Evolutionary conservation across 2,113 vertebrate species (phyloP), one percentile per base, ranked within the genome.

Genomic region (Hemichromis elongatus): DNA sequence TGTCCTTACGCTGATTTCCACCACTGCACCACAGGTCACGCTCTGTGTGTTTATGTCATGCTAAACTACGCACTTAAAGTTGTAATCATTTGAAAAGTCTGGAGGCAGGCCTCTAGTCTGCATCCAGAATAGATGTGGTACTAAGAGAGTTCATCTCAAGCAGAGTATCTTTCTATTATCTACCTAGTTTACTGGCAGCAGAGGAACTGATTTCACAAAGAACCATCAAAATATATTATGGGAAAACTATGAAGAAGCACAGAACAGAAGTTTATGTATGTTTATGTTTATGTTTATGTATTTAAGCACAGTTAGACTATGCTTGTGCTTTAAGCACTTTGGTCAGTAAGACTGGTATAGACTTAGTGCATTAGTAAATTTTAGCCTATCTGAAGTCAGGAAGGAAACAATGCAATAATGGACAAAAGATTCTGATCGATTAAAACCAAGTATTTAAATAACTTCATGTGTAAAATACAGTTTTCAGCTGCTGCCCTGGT

Each of bases 1-100:
- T 47, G 88, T 96, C 26, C 16, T 94, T 7, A 83, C 88, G 1
- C 79, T 97, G 35, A 55, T 94, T 14, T 63, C 87, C 45, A 84
- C 42, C 3, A 73, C 90, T 7, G 16, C 83, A 12, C 95, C 95
- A 5, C 92, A 94, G 92, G 93, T 96, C 30, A 68, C 70, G 3
- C 28, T 37, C 14, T 73, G 70, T 52, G 70, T 75, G 70, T 30
- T 75, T 30, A 50, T 75, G 68, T 75, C 26, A 7, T 75, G 10
- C 70, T 75, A 73, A 73, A 73, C 24, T 28, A 50, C 28, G 40
- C 35, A 21, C 14, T 37, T 24, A 35, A 35, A 56, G 18, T 50
- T 50, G 26, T 9, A 9, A 40, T 53, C 42, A 26, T 52, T 6
- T 68, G 5, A n/a, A 24, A 40, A 12, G 5, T 37, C 59, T 37